These are phyloP conservation scores for Drosophila biarmipes DNA, from an alignment of 1,140 invertebrate species.

Conservation along the genomic window DNA sequence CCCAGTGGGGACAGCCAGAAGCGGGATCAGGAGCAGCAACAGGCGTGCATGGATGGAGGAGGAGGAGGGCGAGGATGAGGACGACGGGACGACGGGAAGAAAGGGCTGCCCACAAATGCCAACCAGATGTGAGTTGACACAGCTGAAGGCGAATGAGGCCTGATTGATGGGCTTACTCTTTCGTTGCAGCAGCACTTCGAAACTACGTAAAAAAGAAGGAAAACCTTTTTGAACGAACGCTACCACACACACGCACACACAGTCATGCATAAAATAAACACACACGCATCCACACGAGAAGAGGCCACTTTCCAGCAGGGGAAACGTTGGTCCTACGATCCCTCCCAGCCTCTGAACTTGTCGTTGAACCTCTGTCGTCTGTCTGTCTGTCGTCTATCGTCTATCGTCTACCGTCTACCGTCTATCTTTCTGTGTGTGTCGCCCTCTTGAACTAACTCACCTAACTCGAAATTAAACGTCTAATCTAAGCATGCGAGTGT, in stretches of 20 bases:
- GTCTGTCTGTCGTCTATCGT: constrained; percentile 18
- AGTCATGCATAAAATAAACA: constrained; percentile 10
- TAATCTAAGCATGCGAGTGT: constrained; percentile 12
- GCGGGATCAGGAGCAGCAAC: background rate
- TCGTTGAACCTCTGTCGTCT: constrained; percentile 19
- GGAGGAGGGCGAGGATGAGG: background rate
- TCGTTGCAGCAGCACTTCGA: constrained; percentile 41
- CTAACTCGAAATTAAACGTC: constrained; percentile 10
- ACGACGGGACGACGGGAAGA: background rate
- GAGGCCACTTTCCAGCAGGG: constrained; percentile 1
- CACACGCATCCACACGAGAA: constrained; percentile 4
- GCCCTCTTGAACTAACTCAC: constrained; percentile 26
- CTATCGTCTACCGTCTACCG: too few relatives aligned
- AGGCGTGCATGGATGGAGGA: background rate
- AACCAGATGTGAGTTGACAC: constrained; percentile 37
- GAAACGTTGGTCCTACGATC: background rate
- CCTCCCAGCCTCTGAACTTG: constrained; percentile 2
- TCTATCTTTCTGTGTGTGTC: constrained; percentile 16
- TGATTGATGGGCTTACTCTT: constrained; percentile 8
- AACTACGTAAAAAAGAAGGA: constrained; percentile 45
- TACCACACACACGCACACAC: background rate
- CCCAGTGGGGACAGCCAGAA: constrained; percentile 1
- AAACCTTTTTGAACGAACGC: background rate
- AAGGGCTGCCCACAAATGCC: constrained; percentile 28
- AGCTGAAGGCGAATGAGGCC: background rate